These are phyloP conservation scores for Acromyrmex echinatior DNA, from an alignment of 1,140 invertebrate genomes.

Conservation along the genomic window DNA sequence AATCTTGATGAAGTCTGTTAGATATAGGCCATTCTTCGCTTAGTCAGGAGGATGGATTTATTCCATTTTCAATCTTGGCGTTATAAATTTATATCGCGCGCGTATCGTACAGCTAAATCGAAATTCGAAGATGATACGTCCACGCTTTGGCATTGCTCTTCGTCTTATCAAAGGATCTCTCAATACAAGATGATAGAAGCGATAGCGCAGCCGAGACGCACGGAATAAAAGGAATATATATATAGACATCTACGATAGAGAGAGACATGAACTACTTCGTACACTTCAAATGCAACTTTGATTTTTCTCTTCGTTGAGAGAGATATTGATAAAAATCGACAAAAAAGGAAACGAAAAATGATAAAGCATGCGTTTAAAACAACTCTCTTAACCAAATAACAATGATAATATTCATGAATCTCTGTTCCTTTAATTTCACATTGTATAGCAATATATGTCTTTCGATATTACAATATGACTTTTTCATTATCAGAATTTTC, in stretches of 20 bases:
- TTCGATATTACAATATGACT: too few species aligned
- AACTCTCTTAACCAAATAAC: neutral
- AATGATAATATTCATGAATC: too few species aligned
- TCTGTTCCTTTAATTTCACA: too few species aligned
- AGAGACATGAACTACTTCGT: conserved; percentile 7
- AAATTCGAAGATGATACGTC: conserved; percentile 62
- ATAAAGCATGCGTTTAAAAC: conserved; percentile 2
- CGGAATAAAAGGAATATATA: neutral
- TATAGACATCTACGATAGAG: neutral
- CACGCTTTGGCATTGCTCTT: conserved; percentile 33
- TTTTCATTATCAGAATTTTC: too few species aligned
- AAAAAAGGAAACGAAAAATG: conserved; percentile 16
- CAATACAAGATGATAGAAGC: conserved; percentile 39
- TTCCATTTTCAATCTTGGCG: conserved; percentile 39
- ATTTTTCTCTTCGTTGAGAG: conserved; percentile 68
- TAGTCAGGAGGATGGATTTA: conserved; percentile 55
- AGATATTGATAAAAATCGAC: conserved; percentile 59
- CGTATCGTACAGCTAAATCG: conserved; percentile 62
- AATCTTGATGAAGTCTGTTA: conserved; percentile 10
- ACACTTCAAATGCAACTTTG: conserved; percentile 71
- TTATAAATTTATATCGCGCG: conserved; percentile 74
- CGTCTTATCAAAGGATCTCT: conserved; percentile 9
- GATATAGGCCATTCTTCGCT: conserved; percentile 9
- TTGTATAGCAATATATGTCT: too few species aligned
- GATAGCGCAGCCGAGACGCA: conserved; percentile 16